Base-by-base conservation (phyloP, 2,113 vertebrate genomes). In the Malurus melanocephalus region DNA sequence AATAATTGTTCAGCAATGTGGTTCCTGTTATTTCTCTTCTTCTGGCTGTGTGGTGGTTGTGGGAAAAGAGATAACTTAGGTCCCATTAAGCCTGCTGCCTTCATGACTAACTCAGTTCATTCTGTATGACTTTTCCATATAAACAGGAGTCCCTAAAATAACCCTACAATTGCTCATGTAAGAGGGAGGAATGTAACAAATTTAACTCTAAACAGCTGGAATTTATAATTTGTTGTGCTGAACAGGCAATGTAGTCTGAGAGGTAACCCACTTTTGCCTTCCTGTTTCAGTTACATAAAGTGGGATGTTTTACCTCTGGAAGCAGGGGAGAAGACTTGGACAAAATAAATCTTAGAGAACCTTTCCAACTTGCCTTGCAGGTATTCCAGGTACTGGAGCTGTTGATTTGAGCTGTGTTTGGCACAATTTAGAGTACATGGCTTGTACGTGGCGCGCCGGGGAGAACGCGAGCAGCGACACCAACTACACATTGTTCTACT, bases 371-470 rank as follows among this genome's bases (percentile, higher is more conserved):
- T 81, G 60, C 62, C 85, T 94, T 64, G 43, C 57, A 97, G 96
- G 96, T 53, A 16, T 69, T 61, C 80, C 85, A 33, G 92, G 87
- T 48, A 96, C 91, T 38, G 93, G 86, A 66, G 97, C 96, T 52
- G 73, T 51, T 40, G 67, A 82, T n/a, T 45, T 97, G 79, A 72
- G 11, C 27, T 97, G 96, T 32, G 27, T 93, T 61, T 97, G 96
- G 94, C 72, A 93, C 67, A 92, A 96, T 35, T 42, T 75, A 64
- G 68, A 96, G 49, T 74, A 88, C 80, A 79, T 97, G 84, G 35
- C 17, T 56, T 97, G 96, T 80, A 93, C 40, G 0, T 97, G 97
- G 97, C 74, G 3, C 51, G 72, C 90, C 19, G 96, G 96, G 59
- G 10, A 73, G 87, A 93, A 94, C 0, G 71, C 94, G 5, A 85